A percentile compares a stretch with the other conserved stretches of the same genome.
Conservation (phyloP, 2,113 vertebrate species). For the Datnioides undecimradiatus region DNA sequence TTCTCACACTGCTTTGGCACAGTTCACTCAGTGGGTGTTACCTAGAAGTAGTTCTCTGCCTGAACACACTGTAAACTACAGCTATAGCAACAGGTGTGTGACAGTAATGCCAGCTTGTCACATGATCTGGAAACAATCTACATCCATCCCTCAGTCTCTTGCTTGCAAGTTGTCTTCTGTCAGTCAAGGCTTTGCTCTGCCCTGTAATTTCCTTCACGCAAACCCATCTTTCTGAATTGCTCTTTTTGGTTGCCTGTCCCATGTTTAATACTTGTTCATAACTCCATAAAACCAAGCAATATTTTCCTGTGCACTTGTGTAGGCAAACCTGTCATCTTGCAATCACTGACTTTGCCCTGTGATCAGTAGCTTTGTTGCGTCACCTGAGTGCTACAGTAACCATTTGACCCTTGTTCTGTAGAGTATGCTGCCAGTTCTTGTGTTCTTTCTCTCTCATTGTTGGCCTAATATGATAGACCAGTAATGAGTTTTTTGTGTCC, state of each 20-base stretch:
- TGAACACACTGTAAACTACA: constrained; percentile 17
- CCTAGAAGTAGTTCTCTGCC: constrained; percentile 21
- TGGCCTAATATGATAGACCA: neutral
- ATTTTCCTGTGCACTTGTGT: constrained; percentile 4
- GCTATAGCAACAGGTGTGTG: constrained; percentile 54
- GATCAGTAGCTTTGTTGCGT: constrained; percentile 61
- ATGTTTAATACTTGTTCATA: neutral
- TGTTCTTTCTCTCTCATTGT: neutral
- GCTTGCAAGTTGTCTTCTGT: neutral
- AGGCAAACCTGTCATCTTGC: constrained; percentile 24
- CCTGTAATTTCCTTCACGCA: neutral
- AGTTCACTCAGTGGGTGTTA: constrained; percentile 29
- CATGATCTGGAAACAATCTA: constrained; percentile 19
- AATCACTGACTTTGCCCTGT: constrained; percentile 63
- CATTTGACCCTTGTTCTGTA: constrained; percentile 68
- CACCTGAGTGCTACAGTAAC: constrained; percentile 71
- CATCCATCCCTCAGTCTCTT: neutral
- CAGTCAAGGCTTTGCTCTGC: neutral
- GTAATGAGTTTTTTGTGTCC: neutral
- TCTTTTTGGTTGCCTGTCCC: neutral
- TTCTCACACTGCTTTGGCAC: constrained; percentile 53
- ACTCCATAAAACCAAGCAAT: constrained; percentile 24
- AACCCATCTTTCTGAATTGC: neutral
- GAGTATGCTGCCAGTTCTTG: neutral
- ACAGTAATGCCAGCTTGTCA: constrained; percentile 19